Evolutionary conservation across 2,888 invertebrate genomes (phyloP).

Genomic region (Chesias legatella): DNA sequence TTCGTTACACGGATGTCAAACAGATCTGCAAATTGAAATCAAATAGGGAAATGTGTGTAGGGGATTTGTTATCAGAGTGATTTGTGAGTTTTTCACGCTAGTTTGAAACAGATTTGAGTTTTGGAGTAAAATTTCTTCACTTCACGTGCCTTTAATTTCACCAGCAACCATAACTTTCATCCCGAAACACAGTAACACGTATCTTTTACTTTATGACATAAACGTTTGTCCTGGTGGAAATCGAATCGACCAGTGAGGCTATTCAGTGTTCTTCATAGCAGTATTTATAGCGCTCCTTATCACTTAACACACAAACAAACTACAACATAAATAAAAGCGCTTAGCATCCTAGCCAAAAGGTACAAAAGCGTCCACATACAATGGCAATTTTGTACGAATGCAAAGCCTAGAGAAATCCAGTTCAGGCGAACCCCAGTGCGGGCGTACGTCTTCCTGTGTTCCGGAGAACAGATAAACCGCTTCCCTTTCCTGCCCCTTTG

Average conservation of each 20-base stretch:
- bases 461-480: constrained; percentile 77
- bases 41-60: constrained; percentile 56
- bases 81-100: too few species aligned
- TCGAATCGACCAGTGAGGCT: too few species aligned
- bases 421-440: constrained; percentile 49
- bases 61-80: constrained; percentile 38
- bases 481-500: constrained; percentile 76
- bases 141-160: too few species aligned
- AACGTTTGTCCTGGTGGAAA: too few species aligned
- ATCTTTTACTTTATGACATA: too few species aligned
- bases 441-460: constrained; percentile 73
- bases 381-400: constrained; percentile 57
- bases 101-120: too few species aligned
- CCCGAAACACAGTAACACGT: too few species aligned
- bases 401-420: constrained; percentile 68
- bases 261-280: too few species aligned
- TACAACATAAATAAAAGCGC: constrained; percentile 18
- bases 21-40: constrained; percentile 65
- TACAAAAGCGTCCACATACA: constrained; percentile 35
- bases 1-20: constrained; percentile 68
- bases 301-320: constrained; percentile 3
- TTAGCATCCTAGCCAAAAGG: constrained; percentile 22
- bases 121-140: too few species aligned
- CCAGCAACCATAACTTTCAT: too few species aligned
- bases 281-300: too few species aligned